phyloP scores from a whole-genome alignment of 1,140 invertebrate genomes.

The Littorina saxatilis region DNA sequence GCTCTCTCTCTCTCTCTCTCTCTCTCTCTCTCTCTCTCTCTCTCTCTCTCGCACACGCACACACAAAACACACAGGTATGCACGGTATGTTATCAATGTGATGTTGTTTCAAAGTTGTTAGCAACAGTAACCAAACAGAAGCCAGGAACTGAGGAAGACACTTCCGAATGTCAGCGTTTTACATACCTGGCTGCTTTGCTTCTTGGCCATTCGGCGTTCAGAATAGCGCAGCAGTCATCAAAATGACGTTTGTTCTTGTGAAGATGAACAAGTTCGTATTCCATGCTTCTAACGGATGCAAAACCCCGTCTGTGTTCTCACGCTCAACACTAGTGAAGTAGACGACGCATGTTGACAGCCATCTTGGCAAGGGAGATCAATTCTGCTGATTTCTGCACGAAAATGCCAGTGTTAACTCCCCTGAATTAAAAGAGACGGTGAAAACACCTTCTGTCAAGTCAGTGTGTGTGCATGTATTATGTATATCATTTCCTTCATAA shows the following conservation, averaged over 20 bases:
- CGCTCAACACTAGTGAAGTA: neutral
- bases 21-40: neutral
- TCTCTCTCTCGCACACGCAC: too few relatives aligned
- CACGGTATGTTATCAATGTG: too few relatives aligned
- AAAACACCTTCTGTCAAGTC: too few relatives aligned
- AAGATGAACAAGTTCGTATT: conserved; percentile 51
- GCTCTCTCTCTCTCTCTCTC: too few relatives aligned
- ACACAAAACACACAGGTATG: too few relatives aligned
- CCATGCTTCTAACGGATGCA: neutral
- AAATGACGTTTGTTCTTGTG: conserved; percentile 58
- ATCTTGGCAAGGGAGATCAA: neutral
- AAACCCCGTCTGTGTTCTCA: neutral
- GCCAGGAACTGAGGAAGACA: too few relatives aligned
- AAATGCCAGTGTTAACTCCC: neutral
- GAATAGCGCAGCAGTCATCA: conserved; percentile 60
- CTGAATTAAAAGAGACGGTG: neutral
- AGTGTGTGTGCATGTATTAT: too few relatives aligned
- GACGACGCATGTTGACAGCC: neutral
- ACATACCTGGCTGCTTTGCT: conserved; percentile 69
- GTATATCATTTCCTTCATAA: too few relatives aligned
- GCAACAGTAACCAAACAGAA: too few relatives aligned
- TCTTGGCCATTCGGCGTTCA: conserved; percentile 70
- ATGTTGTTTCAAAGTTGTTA: too few relatives aligned
- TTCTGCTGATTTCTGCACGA: neutral
- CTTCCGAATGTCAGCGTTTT: too few relatives aligned